Evolutionary conservation across 2,888 invertebrate species (phyloP), one percentile per base, ranked within the genome.

Genomic region (Theretra japonica): DNA sequence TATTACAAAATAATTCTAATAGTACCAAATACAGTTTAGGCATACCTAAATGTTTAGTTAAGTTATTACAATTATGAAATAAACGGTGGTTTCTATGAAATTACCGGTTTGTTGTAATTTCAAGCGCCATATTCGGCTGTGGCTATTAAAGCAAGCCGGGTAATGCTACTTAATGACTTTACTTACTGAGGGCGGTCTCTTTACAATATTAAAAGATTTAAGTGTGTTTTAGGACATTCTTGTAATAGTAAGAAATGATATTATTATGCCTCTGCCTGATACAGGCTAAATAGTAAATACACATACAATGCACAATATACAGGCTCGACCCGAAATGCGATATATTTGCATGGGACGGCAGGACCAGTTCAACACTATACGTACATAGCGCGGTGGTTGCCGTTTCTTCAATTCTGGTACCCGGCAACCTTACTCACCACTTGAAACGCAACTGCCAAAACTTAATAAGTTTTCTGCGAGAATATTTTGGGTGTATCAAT

Each of bases 31-130:
- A 56, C 8, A 56, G 7, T 56, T n/a, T 21, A 57, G 57, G 11
- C 2, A 41, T 41, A 11, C 41, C 41, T 41, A 15, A 41, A 41
- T 15, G 53, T n/a, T n/a, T n/a, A 53, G 53, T n/a, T n/a, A n/a
- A 53, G n/a, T 53, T 53, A n/a, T 53, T n/a, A 41, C 41, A 65
- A 65, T 48, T 48, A 23, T 15, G 65, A 21, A 65, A 65, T 65
- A 41, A 62, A 33, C 33, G 33, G 41, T 21, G 48, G n/a, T n/a
- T 60, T 33, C 48, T 65, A 48, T 65, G 65, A 65, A 65, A 65
- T 48, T 48, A 65, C 65, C 65, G 65, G 65, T 65, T 48, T 41
- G 17, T 17, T 23, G 48, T 65, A 48, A 65, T 65, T 41, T 48
- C 41, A 65, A 48, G 23, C 23, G 19, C 60, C 60, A 21, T 60